Evolutionary conservation across 35 echinoderm and acorn worm species (phyloP), one percentile per base, ranked within the genome.

Genomic region (Stichopus chloronotus): DNA sequence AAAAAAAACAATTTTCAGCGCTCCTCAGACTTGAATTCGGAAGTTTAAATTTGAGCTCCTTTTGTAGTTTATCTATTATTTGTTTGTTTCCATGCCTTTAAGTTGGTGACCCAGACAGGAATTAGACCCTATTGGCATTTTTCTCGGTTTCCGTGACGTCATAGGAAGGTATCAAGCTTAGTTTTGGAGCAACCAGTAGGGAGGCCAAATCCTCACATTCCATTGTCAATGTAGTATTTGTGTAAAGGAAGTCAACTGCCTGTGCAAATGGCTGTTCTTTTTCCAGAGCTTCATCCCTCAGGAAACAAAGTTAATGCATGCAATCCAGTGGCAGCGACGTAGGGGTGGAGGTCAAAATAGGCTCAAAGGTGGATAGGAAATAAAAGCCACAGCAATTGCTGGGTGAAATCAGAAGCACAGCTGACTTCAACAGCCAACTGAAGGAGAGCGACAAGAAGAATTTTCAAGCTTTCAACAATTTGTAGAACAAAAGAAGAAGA

Each of bases 121-220:
- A 85, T 85, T 12, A 55, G 12, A 83, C 43, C 52, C 43, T 12
- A 83, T 83, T 83, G 80, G 14, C 43, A 19, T 53, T 83, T 83
- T 83, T 56, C 30, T 43, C 55, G 19, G 80, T 83, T 85, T 57
- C 30, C 21, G 55, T 85, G 82, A 85, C 82, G 82, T 85, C 82
- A 85, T 19, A 14, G 57, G 52, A 20, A 1, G 55, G 56, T 85
- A 85, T 23, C 17, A 78, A 78, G 30, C 30, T 43, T 43, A 43
- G 30, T 43, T 43, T 43, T 43, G 30, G 55, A 85, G 55, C 9
- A 58, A 57, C 21, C 82, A 7, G 24, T 7, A n/a, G 8, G 82
- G 82, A 85, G 82, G 82, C 57, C 82, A 85, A 2, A 17, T 85
- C 21, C 19, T n/a, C 20, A 85, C 82, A 85, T 85, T 85, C 82